Base-by-base conservation (phyloP, 2,113 vertebrate species). In the Atherinomorus stipes region DNA sequence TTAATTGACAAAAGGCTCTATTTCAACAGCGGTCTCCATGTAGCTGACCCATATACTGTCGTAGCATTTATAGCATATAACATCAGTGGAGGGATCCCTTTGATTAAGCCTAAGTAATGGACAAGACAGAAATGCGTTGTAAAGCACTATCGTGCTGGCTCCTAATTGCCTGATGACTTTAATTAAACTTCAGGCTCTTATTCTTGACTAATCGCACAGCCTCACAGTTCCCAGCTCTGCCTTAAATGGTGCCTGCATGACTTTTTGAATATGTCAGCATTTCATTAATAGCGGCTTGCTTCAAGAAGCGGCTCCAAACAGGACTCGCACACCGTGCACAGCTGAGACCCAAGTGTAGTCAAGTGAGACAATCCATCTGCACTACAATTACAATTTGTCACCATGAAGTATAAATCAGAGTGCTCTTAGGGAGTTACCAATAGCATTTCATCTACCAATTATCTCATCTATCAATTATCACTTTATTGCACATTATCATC, bases 121-220 rank as follows among this genome's bases (percentile, higher is more conserved):
- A 90, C 85, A 87, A 83, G 91, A 87, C 87, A 88, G 79, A 88
- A 85, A 87, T 84, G 84, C 90, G 78, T 82, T 90, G 86, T 88
- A 90, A 89, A 90, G 83, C 83, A 81, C 80, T 90, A 78, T 76
- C 70, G 11, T 57, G 42, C 56, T 19, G 68, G 50, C 71, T 87
- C 42, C 80, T 93, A 91, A 93, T 92, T 92, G 88, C 89, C 76
- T 77, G 84, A 87, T 88, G 89, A 88, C 89, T 92, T 93, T 91
- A 93, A 94, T 94, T 92, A 94, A 90, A 92, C 82, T 78, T 82
- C 85, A 86, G 77, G 66, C 86, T 87, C 87, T 91, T 90, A 81
- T 84, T 91, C 86, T 84, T 90, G 84, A 92, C 85, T 85, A 85
- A 90, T 91, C 82, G 52, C 77, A 61, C 66, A 56, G 76, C 60